These are phyloP conservation scores for Bovichtus variegatus DNA, from an alignment of 2,797 vertebrate species.

Conservation along the genomic window DNA sequence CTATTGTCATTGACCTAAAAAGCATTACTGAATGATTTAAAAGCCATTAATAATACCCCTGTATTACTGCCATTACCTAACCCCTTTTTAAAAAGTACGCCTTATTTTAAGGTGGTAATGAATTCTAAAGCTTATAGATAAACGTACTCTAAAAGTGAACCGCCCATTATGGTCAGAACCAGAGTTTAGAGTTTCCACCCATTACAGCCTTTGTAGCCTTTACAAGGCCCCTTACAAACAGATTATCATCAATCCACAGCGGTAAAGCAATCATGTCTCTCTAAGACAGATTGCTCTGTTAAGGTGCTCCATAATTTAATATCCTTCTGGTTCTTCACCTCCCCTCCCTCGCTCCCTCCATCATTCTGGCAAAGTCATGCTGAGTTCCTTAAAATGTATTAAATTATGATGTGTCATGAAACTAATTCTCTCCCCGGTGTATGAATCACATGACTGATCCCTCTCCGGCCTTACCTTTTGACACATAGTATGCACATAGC, in stretches of 20 bases:
- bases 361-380: conserved; percentile 75
- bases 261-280: conserved; percentile 78
- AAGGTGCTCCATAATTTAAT: conserved; percentile 86
- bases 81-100: neutral
- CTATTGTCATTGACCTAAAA: neutral
- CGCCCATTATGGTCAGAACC: conserved; percentile 28
- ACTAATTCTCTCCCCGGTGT: conserved; percentile 77
- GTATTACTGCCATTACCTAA: neutral
- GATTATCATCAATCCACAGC: conserved; percentile 80
- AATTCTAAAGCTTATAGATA: conserved; percentile 12
- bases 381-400: conserved; percentile 85
- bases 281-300: conserved; percentile 84
- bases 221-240: conserved; percentile 79
- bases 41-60: neutral
- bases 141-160: conserved; percentile 7
- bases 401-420: conserved; percentile 86
- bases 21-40: neutral
- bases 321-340: conserved; percentile 78
- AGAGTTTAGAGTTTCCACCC: conserved; percentile 27
- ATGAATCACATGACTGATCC: conserved; percentile 86
- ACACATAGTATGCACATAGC: conserved; percentile 81
- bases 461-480: conserved; percentile 79
- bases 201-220: conserved; percentile 59
- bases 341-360: conserved; percentile 42
- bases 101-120: neutral